A percentile compares a stretch with the other conserved stretches of the same genome.
These are phyloP conservation scores for Drosophila phalerata DNA, from an alignment of 2,888 invertebrate genomes.

Conservation along the genomic window DNA sequence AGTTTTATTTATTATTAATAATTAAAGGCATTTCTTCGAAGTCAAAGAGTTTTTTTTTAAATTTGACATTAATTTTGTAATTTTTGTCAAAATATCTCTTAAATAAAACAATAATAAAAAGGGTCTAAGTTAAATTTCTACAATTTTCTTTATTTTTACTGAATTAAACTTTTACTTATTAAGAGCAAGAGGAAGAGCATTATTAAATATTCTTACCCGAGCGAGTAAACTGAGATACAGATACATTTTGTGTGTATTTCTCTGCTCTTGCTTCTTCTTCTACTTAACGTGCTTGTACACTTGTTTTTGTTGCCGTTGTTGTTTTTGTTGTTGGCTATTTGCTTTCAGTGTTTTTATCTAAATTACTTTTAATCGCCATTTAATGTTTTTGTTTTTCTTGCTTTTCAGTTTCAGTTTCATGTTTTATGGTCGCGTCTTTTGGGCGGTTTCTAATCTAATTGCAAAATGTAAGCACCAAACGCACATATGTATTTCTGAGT, in stretches of 20 bases:
- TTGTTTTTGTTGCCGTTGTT: constrained; percentile 26
- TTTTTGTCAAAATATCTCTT: no score
- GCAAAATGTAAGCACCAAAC: constrained; percentile 67
- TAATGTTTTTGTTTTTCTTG: constrained; percentile 82
- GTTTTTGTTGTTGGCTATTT: constrained; percentile 51
- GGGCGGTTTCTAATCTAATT: constrained; percentile 76
- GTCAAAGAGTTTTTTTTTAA: no score
- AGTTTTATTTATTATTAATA: no score
- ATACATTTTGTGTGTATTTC: not conserved
- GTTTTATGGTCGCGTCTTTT: constrained; percentile 73
- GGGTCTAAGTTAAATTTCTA: no score
- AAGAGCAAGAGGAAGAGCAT: no score
- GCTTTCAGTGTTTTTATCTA: constrained; percentile 76
- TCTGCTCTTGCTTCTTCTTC: constrained; percentile 5
- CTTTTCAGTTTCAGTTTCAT: constrained; percentile 59
- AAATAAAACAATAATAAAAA: no score
- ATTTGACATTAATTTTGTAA: no score
- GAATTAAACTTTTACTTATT: no score
- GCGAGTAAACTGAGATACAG: not conserved
- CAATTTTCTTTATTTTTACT: no score
- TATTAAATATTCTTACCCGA: not conserved
- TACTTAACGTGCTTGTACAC: constrained; percentile 13
- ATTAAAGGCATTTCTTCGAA: no score
- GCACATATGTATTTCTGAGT: constrained; percentile 11
- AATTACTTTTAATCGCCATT: constrained; percentile 82